These are phyloP conservation scores for Pachydiplax longipennis DNA, from an alignment of 2,888 invertebrate genomes.

Conservation along the genomic window DNA sequence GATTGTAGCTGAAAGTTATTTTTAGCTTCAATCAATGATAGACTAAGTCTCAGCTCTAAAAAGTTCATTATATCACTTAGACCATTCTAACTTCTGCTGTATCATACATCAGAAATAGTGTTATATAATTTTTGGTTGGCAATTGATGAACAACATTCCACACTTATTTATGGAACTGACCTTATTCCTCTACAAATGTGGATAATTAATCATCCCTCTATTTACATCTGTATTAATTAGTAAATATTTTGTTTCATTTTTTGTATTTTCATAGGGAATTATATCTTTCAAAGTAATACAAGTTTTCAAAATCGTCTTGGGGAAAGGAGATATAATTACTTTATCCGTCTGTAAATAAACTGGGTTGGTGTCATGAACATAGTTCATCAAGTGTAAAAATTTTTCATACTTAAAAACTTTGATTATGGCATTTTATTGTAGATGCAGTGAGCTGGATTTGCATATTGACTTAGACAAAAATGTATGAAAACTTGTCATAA, in stretches of 20 bases:
- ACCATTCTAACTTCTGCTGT: no score
- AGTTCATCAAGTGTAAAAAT: neutral
- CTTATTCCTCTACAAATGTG: no score
- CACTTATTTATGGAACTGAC: no score
- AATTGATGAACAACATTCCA: no score
- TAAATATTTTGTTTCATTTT: neutral
- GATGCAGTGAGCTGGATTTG: neutral
- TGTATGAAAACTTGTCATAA: neutral
- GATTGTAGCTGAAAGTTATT: no score
- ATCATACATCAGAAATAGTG: no score
- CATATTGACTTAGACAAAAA: neutral
- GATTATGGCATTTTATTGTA: neutral
- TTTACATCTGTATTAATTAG: neutral
- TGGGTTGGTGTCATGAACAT: slow-evolving; percentile 29
- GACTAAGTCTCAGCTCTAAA: no score
- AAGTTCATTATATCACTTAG: no score
- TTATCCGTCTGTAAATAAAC: neutral
- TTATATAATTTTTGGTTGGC: no score
- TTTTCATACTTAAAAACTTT: neutral
- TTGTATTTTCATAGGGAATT: neutral
- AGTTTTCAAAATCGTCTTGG: neutral
- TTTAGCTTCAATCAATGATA: no score
- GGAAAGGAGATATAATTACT: slow-evolving; percentile 1
- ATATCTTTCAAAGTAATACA: neutral
- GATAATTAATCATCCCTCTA: neutral